Evolutionary conservation across 2,888 invertebrate species (phyloP).

Genomic region (Prosopocoilus inquinatus): DNA sequence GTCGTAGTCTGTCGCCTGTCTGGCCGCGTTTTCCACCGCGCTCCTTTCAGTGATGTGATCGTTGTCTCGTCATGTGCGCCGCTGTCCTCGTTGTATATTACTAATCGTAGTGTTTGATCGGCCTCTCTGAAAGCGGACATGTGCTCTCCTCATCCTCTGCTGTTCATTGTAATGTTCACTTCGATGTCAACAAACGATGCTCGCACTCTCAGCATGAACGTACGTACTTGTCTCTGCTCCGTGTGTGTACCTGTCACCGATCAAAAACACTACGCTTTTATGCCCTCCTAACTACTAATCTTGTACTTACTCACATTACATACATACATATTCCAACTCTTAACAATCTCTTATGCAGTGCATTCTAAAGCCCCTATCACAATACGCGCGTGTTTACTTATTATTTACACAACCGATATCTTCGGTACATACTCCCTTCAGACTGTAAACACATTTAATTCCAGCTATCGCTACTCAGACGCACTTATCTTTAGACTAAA

Average conservation of each 20-base stretch:
- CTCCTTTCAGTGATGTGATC: slow-evolving; percentile 27
- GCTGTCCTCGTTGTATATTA: background rate
- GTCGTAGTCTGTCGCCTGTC: slow-evolving; percentile 16
- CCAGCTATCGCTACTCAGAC: background rate
- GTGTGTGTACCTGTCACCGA: background rate
- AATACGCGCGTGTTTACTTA: background rate
- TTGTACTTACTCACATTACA: background rate
- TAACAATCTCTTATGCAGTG: no score
- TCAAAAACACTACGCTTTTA: background rate
- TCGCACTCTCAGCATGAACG: slow-evolving; percentile 1
- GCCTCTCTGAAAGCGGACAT: slow-evolving; percentile 4
- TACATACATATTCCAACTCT: no score
- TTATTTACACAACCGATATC: slow-evolving; percentile 2
- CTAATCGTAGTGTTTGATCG: slow-evolving; percentile 1
- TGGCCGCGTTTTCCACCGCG: slow-evolving; percentile 25
- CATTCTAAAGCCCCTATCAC: no score
- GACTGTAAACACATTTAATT: background rate
- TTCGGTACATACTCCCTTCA: background rate
- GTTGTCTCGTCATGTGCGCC: slow-evolving; percentile 10
- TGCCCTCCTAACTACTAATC: background rate
- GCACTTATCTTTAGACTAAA: background rate
- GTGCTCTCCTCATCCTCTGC: slow-evolving; percentile 10
- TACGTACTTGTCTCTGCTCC: slow-evolving; percentile 4
- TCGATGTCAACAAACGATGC: slow-evolving; percentile 19
- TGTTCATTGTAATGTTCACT: slow-evolving; percentile 14